Evolutionary conservation across 2,113 vertebrate genomes (phyloP).

Genomic region (Pavo muticus): DNA sequence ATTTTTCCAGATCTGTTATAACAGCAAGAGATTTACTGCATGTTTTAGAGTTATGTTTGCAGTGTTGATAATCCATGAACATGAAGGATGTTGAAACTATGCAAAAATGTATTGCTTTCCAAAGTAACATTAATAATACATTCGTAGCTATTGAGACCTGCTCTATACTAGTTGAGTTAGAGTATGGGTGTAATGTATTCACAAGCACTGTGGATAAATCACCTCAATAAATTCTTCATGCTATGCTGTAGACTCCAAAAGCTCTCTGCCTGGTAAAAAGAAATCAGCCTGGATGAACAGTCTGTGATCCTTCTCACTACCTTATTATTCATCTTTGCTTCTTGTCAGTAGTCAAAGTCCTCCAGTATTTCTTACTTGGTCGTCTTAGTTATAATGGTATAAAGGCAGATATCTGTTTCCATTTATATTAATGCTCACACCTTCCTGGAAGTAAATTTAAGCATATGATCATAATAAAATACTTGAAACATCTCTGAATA

Average conservation of each 20-base stretch:
- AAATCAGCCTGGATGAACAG: constrained; percentile 32
- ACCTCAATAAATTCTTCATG: constrained; percentile 66
- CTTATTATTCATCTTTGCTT: constrained; percentile 30
- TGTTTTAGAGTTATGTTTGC: not conserved
- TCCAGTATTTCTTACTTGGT: not conserved
- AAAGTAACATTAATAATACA: constrained; percentile 72
- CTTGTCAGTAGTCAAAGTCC: not conserved
- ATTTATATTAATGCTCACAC: not conserved
- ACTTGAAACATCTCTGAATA: not conserved
- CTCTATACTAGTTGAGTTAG: constrained; percentile 26
- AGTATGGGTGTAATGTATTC: constrained; percentile 49
- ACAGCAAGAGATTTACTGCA: not conserved
- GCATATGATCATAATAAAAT: not conserved
- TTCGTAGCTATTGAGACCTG: constrained; percentile 25
- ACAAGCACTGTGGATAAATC: constrained; percentile 46
- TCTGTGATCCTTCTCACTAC: not conserved
- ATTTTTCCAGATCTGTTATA: constrained; percentile 31
- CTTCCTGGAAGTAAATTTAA: not conserved
- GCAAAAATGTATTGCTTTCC: constrained; percentile 4
- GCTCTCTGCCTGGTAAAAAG: constrained; percentile 11
- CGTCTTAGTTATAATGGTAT: not conserved
- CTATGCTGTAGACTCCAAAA: constrained; percentile 35
- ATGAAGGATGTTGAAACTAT: constrained; percentile 11
- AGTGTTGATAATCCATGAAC: constrained; percentile 23
- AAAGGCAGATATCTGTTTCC: not conserved